Conservation (phyloP, 2,888 invertebrate genomes). For the Phasia obesa region DNA sequence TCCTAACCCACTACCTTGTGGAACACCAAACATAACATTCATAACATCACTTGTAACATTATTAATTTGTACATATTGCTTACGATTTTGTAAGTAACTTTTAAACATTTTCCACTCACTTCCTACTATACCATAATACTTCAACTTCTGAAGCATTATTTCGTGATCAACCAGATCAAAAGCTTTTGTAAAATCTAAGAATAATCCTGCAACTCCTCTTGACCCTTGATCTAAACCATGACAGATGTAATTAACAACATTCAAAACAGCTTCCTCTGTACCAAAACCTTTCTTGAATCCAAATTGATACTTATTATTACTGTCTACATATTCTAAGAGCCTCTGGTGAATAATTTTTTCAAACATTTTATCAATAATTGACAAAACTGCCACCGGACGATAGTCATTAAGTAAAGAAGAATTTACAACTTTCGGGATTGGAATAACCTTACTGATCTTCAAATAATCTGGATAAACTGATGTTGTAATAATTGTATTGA, state of each 20-base stretch:
- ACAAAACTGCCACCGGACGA: not conserved
- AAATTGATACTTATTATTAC: not conserved
- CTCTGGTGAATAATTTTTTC: not conserved
- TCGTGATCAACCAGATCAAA: slow-evolving; percentile 11
- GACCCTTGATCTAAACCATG: not conserved
- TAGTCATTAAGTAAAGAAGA: not conserved
- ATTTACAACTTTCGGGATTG: no score
- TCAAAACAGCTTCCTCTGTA: not conserved
- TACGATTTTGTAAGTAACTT: not conserved
- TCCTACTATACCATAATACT: not conserved
- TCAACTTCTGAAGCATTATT: not conserved
- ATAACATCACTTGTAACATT: not conserved
- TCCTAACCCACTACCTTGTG: not conserved
- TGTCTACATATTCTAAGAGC: not conserved
- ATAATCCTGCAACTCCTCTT: not conserved
- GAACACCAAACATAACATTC: not conserved
- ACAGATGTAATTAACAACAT: not conserved
- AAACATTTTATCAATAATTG: not conserved
- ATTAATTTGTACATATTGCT: not conserved
- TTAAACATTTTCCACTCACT: not conserved
- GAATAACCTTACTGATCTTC: slow-evolving; percentile 6
- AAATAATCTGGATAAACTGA: slow-evolving; percentile 5
- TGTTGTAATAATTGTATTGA: slow-evolving; percentile 6
- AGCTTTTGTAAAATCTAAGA: slow-evolving; percentile 1
- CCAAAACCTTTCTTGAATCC: not conserved